phyloP scores from a whole-genome alignment of 92 coral and sea anemone genomes.

The Blastomussa wellsi region DNA sequence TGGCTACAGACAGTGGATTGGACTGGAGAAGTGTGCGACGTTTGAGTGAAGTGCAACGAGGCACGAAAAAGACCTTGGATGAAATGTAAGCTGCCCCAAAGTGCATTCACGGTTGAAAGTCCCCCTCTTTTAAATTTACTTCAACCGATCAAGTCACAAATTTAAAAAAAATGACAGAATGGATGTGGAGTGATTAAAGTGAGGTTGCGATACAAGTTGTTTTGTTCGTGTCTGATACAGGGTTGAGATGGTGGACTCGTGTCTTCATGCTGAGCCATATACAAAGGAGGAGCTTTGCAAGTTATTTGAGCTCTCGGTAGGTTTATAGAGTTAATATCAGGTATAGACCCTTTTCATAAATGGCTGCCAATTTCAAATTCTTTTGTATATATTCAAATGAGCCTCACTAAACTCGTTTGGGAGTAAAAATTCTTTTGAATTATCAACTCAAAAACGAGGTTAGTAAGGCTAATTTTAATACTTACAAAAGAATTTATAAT shows the following conservation, averaged over 20 bases:
- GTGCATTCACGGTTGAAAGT: not conserved
- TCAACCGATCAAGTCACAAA: not conserved
- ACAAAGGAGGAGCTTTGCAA: conserved; percentile 84
- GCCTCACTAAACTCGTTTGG: no score
- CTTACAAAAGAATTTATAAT: no score
- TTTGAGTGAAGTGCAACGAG: conserved; percentile 82
- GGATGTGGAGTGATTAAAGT: not conserved
- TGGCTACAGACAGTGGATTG: conserved; percentile 80
- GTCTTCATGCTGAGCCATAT: conserved; percentile 81
- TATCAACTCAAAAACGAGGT: no score
- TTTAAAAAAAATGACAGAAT: not conserved
- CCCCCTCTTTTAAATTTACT: not conserved
- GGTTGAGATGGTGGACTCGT: conserved; percentile 72
- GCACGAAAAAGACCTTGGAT: conserved; percentile 63
- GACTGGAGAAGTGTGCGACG: conserved; percentile 83
- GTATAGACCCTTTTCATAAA: no score
- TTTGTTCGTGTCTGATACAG: conserved; percentile 29
- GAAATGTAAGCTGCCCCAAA: conserved; percentile 72
- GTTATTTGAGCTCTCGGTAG: conserved; percentile 75
- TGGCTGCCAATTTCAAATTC: no score
- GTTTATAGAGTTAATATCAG: conserved; percentile 11
- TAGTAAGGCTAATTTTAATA: no score
- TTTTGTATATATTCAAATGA: no score
- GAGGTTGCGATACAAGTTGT: not conserved
- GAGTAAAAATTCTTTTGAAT: no score